These are phyloP conservation scores for Hyposmocoma kahamanoa DNA, from an alignment of 1,140 invertebrate genomes.

Conservation along the genomic window DNA sequence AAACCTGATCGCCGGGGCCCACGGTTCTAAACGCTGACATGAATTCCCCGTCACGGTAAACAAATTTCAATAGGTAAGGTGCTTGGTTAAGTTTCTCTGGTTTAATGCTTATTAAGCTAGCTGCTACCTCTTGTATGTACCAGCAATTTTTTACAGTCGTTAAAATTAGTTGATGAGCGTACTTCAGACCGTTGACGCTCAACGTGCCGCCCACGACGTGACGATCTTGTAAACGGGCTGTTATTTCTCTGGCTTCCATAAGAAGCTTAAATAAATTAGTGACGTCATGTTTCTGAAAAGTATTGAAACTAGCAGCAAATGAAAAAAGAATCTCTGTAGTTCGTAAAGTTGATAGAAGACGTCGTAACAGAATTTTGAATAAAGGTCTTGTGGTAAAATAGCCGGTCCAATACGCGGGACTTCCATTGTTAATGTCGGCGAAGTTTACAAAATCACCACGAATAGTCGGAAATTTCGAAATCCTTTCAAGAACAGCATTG, in stretches of 20 bases:
- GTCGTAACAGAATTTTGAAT: slow-evolving; percentile 87
- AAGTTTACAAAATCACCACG: slow-evolving; percentile 94
- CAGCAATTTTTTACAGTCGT: slow-evolving; percentile 47
- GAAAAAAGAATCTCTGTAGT: slow-evolving; percentile 89
- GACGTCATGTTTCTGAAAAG: slow-evolving; percentile 70
- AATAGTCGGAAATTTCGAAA: slow-evolving; percentile 78
- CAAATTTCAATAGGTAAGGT: slow-evolving; percentile 81
- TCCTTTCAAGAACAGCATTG: slow-evolving; percentile 74
- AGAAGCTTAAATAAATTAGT: slow-evolving; percentile 75
- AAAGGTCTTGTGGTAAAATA: slow-evolving; percentile 91
- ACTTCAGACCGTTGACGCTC: slow-evolving; percentile 26
- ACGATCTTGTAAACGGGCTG: slow-evolving; percentile 55
- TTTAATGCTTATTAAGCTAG: slow-evolving; percentile 46
- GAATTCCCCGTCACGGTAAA: slow-evolving; percentile 81
- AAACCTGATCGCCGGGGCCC: slow-evolving; percentile 72
- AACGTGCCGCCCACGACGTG: slow-evolving; percentile 53
- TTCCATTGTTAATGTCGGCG: slow-evolving; percentile 86
- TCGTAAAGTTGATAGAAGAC: slow-evolving; percentile 84
- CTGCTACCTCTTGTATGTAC: slow-evolving; percentile 49
- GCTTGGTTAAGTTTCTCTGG: slow-evolving; percentile 72
- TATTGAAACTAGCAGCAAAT: slow-evolving; percentile 79
- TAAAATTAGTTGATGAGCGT: slow-evolving; percentile 40
- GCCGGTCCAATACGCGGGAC: slow-evolving; percentile 91
- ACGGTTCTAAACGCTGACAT: slow-evolving; percentile 73
- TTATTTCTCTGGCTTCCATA: slow-evolving; percentile 79